Percentiles rank a stretch among this genome's conserved stretches.
Evolutionary conservation across 2,797 vertebrate genomes (phyloP).

Genomic region (Oryzias sinensis): DNA sequence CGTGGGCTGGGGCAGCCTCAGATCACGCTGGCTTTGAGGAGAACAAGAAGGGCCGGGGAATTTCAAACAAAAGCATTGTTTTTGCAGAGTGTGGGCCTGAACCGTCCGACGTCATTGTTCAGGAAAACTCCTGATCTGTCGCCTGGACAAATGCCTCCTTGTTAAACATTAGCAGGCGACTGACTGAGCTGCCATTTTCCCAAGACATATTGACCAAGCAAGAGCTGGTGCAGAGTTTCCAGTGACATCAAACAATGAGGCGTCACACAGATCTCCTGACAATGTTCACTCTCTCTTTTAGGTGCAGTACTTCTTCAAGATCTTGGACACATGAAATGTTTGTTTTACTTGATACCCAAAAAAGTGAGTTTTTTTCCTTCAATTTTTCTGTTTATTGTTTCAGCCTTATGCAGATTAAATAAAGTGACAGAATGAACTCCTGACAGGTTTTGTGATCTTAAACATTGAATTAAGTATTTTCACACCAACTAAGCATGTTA

Average conservation of each 20-base stretch:
- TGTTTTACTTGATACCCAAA: conserved; percentile 16
- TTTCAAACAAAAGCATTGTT: conserved; percentile 77
- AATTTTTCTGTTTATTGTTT: conserved; percentile 93
- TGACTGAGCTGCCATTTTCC: conserved; percentile 67
- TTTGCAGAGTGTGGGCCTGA: conserved; percentile 66
- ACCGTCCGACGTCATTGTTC: conserved; percentile 73
- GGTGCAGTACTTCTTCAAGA: conserved; percentile 98
- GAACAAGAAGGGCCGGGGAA: conserved; percentile 60
- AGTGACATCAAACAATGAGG: too few species aligned
- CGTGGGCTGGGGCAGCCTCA: conserved; percentile 67
- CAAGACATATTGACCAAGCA: conserved; percentile 47
- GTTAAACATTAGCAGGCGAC: conserved; percentile 78
- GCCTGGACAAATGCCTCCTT: conserved; percentile 74
- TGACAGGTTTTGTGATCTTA: conserved; percentile 91
- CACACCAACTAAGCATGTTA: conserved; percentile 88
- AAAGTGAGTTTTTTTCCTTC: conserved; percentile 53
- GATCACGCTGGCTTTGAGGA: conserved; percentile 62
- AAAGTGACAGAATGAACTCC: conserved; percentile 94
- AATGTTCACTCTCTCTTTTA: conserved; percentile 47
- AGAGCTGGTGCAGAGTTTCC: conserved; percentile 19
- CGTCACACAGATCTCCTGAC: too few species aligned
- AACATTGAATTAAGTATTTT: conserved; percentile 90
- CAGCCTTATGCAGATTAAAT: conserved; percentile 95
- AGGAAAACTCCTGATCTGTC: conserved; percentile 76
- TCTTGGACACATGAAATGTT: conserved; percentile 83